Percentiles rank a stretch among this genome's conserved stretches.
Evolutionary conservation across 2,888 invertebrate species (phyloP).

Genomic region (Branchellion lobata): DNA sequence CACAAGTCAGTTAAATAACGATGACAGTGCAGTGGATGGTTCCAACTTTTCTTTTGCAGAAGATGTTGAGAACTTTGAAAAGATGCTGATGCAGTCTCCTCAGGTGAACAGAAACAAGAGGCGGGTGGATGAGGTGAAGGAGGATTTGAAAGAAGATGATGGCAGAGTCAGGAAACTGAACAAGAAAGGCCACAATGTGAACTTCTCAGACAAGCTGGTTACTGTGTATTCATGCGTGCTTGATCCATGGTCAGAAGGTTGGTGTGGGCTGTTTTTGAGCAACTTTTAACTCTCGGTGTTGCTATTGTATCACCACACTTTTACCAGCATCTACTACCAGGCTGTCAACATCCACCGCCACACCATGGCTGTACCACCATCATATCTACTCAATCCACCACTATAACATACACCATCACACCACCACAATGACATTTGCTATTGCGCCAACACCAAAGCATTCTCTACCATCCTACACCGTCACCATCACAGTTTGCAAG

Average conservation of each 20-base stretch:
- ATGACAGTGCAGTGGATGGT: neutral
- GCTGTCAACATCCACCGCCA: neutral
- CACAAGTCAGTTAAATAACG: neutral
- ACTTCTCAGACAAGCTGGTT: slow-evolving; percentile 26
- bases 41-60: neutral
- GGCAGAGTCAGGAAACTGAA: neutral
- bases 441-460: too few species aligned
- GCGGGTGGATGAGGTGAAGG: too few species aligned
- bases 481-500: slow-evolving; percentile 66
- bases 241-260: slow-evolving; percentile 32
- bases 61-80: slow-evolving; percentile 2
- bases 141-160: neutral
- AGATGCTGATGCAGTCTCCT: neutral
- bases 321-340: neutral
- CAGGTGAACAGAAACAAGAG: neutral
- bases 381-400: too few species aligned
- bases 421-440: too few species aligned
- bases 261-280: neutral
- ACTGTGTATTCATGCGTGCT: slow-evolving; percentile 8
- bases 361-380: too few species aligned
- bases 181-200: slow-evolving; percentile 28
- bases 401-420: too few species aligned
- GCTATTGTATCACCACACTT: neutral
- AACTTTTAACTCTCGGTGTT: too few species aligned
- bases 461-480: too few species aligned